Base-by-base conservation (phyloP, 2,888 invertebrate genomes). In the Acronicta leporina region DNA sequence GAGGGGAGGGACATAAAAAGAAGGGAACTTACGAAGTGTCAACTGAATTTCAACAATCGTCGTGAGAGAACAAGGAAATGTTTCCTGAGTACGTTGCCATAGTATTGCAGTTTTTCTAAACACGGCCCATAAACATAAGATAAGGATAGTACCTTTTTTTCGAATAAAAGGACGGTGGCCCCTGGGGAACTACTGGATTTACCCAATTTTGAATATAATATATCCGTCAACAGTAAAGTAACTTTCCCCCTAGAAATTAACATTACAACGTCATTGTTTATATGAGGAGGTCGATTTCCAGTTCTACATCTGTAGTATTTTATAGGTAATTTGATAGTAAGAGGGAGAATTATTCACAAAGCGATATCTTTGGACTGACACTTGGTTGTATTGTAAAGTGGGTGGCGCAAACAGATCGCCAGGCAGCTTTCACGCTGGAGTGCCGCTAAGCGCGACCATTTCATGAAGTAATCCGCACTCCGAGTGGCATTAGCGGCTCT, bases 391-490 rank as follows among this genome's bases (percentile, higher is more conserved):
- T 75, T 77, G 77, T 84, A 68, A 79, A 87, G 86, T 84, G 84
- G 73, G 77, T 81, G 82, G 73, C 81, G 84, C 84, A 88, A 89
- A 89, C 89, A 87, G 89, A 89, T 91, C 87, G 86, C 82, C 85
- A 84, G 78, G 75, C 81, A 85, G 89, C 90, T 89, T 90, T 89
- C 83, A 87, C 87, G 86, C 81, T 75, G 83, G 82, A 87, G 86
- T 87, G 89, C 83, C 84, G 85, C 83, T 90, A 87, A 89, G 87
- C 87, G 85, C 85, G 84, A 88, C 89, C 87, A 88, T 87, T 89
- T 85, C 87, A 89, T 85, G 87, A 86, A 87, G 86, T 92, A 92
- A 92, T 92, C 92, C 90, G 84, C 85, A 85, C 87, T 86, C 81
- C 62, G 84, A 84, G 86, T 74, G 87, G 91, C 86, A 90, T 92